These are phyloP conservation scores for Pachydiplax longipennis DNA, from an alignment of 2,888 invertebrate genomes.

Conservation along the genomic window DNA sequence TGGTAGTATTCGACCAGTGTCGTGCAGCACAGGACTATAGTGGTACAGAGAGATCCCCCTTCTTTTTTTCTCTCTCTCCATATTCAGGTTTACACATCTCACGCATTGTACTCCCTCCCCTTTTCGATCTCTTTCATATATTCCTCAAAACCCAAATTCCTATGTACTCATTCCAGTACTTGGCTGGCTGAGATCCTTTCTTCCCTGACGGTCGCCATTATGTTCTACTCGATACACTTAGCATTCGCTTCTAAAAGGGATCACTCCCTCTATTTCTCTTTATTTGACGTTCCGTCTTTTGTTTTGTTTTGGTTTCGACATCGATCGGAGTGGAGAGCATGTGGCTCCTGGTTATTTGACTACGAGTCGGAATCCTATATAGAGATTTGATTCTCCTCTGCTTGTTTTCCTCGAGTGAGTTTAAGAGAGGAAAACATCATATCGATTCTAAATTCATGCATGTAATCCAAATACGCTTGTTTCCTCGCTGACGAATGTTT, in stretches of 20 bases:
- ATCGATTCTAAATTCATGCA: neutral
- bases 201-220: neutral
- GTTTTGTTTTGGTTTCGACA: neutral
- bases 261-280: neutral
- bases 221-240: neutral
- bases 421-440: neutral
- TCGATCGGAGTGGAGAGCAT: neutral
- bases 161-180: neutral
- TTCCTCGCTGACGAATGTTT: neutral
- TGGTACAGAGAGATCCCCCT: neutral
- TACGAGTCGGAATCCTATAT: neutral
- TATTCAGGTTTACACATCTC: neutral
- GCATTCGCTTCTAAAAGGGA: neutral
- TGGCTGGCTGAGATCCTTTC: neutral
- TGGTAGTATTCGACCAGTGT: conserved; percentile 15
- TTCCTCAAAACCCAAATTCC: neutral
- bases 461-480: neutral
- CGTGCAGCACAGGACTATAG: neutral
- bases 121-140: neutral
- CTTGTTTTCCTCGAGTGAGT: neutral
- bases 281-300: neutral
- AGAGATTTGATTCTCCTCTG: neutral
- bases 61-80: neutral
- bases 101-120: neutral
- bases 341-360: neutral